Evolutionary conservation across 2,797 vertebrate genomes (phyloP), one percentile per base, ranked within the genome.

Genomic region (Amblyraja radiata): DNA sequence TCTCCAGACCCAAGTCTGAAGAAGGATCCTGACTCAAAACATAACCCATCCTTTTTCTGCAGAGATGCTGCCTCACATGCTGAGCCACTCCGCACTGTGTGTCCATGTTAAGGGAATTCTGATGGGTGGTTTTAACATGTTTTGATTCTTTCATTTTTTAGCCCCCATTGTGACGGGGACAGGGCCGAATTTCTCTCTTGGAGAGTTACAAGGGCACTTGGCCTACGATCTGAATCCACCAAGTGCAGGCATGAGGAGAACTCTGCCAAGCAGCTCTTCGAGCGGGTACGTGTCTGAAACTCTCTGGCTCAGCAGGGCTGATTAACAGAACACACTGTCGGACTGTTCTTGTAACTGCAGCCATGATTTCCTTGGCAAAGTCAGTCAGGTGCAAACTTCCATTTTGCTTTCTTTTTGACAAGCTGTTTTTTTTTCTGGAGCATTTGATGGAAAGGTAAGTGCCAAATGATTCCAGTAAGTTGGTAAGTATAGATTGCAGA

Each of bases 181-280:
- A 0, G 98, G 98, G 94, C 98, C 98, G 93, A 98, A 97, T 95
- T 99, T 99, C 96, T 99, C 99, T 94, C 96, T 99, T 94, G 99
- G 99, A 93, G 99, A 99, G 96, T 97, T 99, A 93, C 98, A 99
- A 95, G 99, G 99, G 81, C 98, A 99, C 95, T 95, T 99, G 96
- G 98, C 98, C 16, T 99, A 99, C 0, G 98, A 99, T 96, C 97
- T 99, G 95, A 99, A 99, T 95, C 98, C 98, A 81, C 97, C 97
- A 93, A 97, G 98, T 93, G 97, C 98, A 0, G 97, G 97, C 94
- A 97, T 98, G 97, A 96, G 97, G 94, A 96, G 97, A 94, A 97
- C 97, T 3, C 96, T 98, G 79, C 97, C 97, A 94, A 97, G 97
- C 95, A 97, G 97, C 65, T 98, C 97, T 95, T 98, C 97, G 95